These are phyloP conservation scores for Lycaon pictus DNA, from an alignment of 2,113 vertebrate genomes.

Conservation along the genomic window DNA sequence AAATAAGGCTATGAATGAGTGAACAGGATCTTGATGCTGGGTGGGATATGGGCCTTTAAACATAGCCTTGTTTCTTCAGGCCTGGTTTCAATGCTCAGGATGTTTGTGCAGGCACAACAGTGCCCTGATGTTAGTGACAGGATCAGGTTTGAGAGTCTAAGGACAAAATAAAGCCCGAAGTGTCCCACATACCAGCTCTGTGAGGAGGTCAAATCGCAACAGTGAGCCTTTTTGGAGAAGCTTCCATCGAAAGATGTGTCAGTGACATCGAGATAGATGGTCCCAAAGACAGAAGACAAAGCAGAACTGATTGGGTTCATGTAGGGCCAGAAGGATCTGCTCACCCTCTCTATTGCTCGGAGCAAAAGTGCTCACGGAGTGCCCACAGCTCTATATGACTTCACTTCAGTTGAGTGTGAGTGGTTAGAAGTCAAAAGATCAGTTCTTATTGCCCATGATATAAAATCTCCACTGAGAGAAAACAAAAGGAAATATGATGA, in stretches of 20 bases:
- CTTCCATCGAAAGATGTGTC: constrained; percentile 53
- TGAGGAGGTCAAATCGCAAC: constrained; percentile 59
- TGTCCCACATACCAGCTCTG: constrained; percentile 61
- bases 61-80: constrained; percentile 53
- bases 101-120: constrained; percentile 64
- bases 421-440: constrained; percentile 41
- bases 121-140: constrained; percentile 53
- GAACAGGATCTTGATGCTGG: neutral
- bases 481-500: constrained; percentile 26
- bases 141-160: constrained; percentile 66
- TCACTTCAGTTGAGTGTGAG: neutral
- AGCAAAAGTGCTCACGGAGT: neutral
- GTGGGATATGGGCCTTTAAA: neutral
- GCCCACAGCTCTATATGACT: neutral
- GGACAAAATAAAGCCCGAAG: constrained; percentile 74
- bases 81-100: constrained; percentile 44
- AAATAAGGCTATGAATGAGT: neutral
- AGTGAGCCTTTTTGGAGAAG: constrained; percentile 62
- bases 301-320: constrained; percentile 18
- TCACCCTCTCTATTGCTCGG: neutral
- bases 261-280: neutral
- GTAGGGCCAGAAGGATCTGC: neutral
- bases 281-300: constrained; percentile 62
- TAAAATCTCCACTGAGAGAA: neutral
- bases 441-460: neutral